Conservation (phyloP, 2,113 vertebrate genomes). For the Misgurnus mizolepis region DNA sequence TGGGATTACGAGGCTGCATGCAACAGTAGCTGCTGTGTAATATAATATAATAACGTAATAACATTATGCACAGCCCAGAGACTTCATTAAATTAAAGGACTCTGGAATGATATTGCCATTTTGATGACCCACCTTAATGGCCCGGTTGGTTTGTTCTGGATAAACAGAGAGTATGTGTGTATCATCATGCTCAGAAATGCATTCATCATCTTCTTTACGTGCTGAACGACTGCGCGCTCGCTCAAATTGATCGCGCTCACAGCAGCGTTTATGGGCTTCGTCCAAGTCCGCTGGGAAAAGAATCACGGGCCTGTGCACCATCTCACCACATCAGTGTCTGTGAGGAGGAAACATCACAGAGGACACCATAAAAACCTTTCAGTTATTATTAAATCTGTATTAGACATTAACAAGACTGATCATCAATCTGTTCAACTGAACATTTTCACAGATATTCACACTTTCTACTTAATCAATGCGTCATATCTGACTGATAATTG, state of each 20-base stretch:
- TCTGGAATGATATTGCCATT: not conserved
- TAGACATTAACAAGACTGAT: no score
- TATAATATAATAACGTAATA: no score
- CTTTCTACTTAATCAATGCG: no score
- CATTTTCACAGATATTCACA: no score
- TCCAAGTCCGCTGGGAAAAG: constrained; percentile 51
- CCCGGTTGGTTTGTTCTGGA: not conserved
- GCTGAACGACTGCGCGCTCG: not conserved
- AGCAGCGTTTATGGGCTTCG: constrained; percentile 52
- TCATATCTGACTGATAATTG: no score
- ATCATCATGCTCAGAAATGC: constrained; percentile 33
- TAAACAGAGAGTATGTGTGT: constrained; percentile 50
- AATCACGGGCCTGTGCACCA: constrained; percentile 56
- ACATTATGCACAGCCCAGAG: no score
- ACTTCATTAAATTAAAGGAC: not conserved
- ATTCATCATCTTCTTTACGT: constrained; percentile 46
- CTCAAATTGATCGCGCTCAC: constrained; percentile 60
- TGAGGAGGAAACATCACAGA: not conserved
- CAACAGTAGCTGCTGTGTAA: no score
- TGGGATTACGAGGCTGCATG: no score
- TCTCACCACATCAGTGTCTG: constrained; percentile 52
- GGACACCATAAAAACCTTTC: no score
- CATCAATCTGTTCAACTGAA: no score
- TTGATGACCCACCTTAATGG: not conserved
- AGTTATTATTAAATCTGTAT: no score